Evolutionary conservation across 2,797 vertebrate genomes (phyloP).

Genomic region (Takifugu rubripes): DNA sequence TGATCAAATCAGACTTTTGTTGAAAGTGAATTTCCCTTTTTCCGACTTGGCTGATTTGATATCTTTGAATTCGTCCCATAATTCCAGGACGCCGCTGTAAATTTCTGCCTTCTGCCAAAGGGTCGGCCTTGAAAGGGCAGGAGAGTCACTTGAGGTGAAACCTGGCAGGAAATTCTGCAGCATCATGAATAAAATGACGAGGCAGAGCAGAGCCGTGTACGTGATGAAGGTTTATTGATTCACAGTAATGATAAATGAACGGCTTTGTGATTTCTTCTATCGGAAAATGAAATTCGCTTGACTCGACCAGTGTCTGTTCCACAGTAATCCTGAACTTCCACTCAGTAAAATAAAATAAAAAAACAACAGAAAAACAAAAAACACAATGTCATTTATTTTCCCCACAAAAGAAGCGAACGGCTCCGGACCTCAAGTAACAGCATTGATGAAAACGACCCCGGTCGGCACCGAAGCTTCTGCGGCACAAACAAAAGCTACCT

Average conservation of each 20-base stretch:
- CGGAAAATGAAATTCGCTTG: constrained; percentile 32
- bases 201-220: constrained; percentile 40
- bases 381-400: constrained; percentile 27
- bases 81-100: constrained; percentile 34
- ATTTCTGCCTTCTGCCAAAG: constrained; percentile 45
- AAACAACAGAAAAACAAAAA: constrained; percentile 3
- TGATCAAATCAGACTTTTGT: constrained; percentile 63
- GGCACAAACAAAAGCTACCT: constrained; percentile 53
- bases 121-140: constrained; percentile 46
- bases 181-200: constrained; percentile 31
- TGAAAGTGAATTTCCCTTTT: constrained; percentile 46
- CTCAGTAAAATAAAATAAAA: constrained; percentile 6
- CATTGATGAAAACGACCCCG: constrained; percentile 11
- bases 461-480: constrained; percentile 2
- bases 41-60: constrained; percentile 55
- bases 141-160: constrained; percentile 27
- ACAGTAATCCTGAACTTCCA: constrained; percentile 33
- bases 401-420: constrained; percentile 33
- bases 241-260: constrained; percentile 77
- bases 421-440: constrained; percentile 24
- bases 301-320: constrained; percentile 58
- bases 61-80: constrained; percentile 44
- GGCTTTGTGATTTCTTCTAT: constrained; percentile 45
- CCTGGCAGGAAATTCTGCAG: constrained; percentile 25
- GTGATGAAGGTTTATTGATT: constrained; percentile 76